Evolutionary conservation across 1,140 invertebrate species (phyloP).

Genomic region (Varroa destructor): DNA sequence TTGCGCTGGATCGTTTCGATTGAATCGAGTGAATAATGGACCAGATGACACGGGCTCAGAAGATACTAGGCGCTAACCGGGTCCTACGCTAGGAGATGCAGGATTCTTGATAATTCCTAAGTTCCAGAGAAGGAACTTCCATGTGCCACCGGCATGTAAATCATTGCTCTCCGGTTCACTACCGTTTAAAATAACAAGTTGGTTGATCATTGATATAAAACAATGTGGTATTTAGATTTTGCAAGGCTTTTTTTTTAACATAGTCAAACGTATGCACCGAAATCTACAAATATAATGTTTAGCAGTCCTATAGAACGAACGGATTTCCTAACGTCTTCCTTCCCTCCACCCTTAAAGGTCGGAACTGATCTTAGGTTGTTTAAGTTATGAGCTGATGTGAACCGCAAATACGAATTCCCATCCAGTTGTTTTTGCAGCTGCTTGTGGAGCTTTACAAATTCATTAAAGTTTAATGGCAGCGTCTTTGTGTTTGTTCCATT

Average conservation of each 20-base stretch:
- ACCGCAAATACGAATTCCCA: too few species aligned
- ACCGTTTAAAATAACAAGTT: neutral
- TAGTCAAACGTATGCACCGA: too few species aligned
- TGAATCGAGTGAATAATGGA: constrained; percentile 32
- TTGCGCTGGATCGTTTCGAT: constrained; percentile 38
- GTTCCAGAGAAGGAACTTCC: constrained; percentile 45
- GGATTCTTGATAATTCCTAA: constrained; percentile 77
- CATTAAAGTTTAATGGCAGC: neutral
- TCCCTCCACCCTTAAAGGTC: too few species aligned
- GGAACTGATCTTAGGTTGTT: too few species aligned
- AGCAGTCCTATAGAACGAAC: too few species aligned
- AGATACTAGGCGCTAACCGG: constrained; percentile 34
- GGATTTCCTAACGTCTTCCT: too few species aligned
- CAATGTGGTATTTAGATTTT: neutral
- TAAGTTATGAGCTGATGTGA: too few species aligned
- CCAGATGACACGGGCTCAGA: constrained; percentile 31
- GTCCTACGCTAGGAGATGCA: constrained; percentile 36
- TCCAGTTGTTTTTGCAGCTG: too few species aligned
- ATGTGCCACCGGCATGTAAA: constrained; percentile 68
- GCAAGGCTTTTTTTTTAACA: too few species aligned
- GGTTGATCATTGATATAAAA: too few species aligned
- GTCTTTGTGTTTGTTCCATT: neutral
- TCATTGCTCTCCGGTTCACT: constrained; percentile 64
- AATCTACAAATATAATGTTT: too few species aligned
- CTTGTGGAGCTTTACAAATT: too few species aligned